Conservation (phyloP, 2,888 invertebrate genomes). For the Xestobium rufovillosum region DNA sequence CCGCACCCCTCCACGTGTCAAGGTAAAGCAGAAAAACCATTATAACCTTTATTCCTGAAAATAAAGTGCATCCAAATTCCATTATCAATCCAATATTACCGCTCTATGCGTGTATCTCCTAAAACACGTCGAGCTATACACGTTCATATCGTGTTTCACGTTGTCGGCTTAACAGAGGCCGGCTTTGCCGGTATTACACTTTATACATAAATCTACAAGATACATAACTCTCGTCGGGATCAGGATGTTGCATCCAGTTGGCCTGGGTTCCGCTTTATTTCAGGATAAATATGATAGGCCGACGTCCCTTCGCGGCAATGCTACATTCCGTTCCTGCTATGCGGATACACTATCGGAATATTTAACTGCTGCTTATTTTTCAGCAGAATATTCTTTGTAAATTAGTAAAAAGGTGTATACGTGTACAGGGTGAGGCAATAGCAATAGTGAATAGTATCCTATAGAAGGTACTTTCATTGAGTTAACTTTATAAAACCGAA, state of each 20-base stretch:
- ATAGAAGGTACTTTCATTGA: too few species aligned
- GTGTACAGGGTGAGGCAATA: too few species aligned
- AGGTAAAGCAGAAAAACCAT: too few species aligned
- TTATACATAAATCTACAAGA: constrained; percentile 44
- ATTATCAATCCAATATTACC: not conserved
- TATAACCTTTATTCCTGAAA: too few species aligned
- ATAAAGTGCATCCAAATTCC: constrained; percentile 10
- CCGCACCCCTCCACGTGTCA: too few species aligned
- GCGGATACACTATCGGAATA: not conserved
- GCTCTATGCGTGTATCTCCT: not conserved
- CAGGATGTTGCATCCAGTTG: constrained; percentile 33
- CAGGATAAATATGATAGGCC: constrained; percentile 26
- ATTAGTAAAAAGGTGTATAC: too few species aligned
- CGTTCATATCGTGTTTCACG: constrained; percentile 40
- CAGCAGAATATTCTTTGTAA: too few species aligned
- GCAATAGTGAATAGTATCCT: too few species aligned
- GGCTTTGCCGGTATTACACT: constrained; percentile 41
- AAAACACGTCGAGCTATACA: constrained; percentile 25
- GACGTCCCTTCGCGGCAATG: constrained; percentile 9
- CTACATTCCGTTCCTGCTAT: constrained; percentile 3
- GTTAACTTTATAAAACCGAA: too few species aligned
- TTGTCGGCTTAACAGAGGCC: constrained; percentile 30
- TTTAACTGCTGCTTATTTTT: constrained; percentile 2
- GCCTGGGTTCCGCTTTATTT: constrained; percentile 19
- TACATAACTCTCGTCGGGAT: constrained; percentile 43